phyloP scores from a whole-genome alignment of 2,113 vertebrate species.

The Phaetusa simplex region DNA sequence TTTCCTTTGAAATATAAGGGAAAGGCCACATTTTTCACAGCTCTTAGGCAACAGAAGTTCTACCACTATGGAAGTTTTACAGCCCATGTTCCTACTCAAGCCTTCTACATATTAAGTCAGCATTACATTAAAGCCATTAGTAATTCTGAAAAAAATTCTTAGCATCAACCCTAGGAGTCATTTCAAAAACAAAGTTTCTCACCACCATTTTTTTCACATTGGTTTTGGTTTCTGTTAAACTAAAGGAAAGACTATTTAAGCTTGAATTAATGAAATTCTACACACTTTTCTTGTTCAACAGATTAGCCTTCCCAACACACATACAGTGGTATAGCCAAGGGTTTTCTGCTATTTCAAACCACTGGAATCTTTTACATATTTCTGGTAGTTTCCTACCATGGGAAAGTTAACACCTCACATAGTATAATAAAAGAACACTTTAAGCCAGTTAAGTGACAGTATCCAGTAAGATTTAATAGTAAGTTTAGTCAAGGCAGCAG shows the following conservation, averaged over 20 bases:
- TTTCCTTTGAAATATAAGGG: not conserved
- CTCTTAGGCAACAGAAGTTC: not conserved
- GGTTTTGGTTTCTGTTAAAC: not conserved
- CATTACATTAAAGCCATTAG: not conserved
- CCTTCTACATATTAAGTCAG: not conserved
- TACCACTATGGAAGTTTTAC: not conserved
- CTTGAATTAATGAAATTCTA: not conserved
- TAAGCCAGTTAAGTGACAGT: not conserved
- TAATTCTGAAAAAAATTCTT: not conserved
- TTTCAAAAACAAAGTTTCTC: not conserved
- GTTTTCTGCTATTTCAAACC: not conserved
- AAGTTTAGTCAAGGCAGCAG: not conserved
- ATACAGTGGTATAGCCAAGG: not conserved
- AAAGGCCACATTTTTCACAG: not conserved
- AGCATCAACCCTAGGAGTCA: not conserved
- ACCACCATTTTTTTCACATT: not conserved
- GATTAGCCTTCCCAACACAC: not conserved
- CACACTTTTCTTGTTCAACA: not conserved
- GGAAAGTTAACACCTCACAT: not conserved
- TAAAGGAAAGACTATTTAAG: not conserved
- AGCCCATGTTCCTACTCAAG: slow-evolving; percentile 21
- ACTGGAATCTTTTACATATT: not conserved
- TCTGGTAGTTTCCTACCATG: not conserved
- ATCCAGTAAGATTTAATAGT: not conserved
- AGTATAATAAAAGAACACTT: not conserved